Percentiles rank a stretch among this genome's conserved stretches.
Conservation (phyloP, 2,797 vertebrate genomes). For the Cyclopterus lumpus region DNA sequence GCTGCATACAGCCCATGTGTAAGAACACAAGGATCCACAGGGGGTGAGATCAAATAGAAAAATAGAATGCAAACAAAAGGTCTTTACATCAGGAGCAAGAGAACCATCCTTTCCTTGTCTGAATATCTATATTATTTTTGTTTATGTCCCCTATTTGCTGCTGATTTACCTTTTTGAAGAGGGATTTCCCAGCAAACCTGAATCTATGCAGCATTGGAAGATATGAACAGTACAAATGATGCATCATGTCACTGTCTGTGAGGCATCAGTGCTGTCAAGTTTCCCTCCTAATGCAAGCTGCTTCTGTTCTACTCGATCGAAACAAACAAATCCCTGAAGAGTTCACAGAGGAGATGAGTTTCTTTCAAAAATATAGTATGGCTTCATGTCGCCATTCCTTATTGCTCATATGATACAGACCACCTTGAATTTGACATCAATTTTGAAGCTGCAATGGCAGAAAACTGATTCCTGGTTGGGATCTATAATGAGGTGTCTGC, state of each 20-base stretch:
- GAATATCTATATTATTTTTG: neutral
- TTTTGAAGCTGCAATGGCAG: constrained; percentile 21
- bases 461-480: neutral
- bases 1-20: neutral
- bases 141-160: neutral
- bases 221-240: constrained; percentile 22
- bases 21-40: neutral
- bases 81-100: neutral
- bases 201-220: neutral
- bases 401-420: constrained; percentile 15
- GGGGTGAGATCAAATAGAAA: neutral
- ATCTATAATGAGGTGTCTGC: constrained; percentile 58
- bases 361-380: neutral
- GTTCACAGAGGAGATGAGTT: neutral
- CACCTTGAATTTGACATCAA: constrained; percentile 11
- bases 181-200: constrained; percentile 2
- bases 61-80: neutral
- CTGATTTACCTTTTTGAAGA: neutral
- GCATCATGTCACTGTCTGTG: neutral
- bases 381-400: neutral
- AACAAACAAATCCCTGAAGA: neutral
- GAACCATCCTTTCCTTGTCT: neutral
- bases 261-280: neutral
- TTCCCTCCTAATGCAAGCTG: constrained; percentile 1
- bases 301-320: neutral